Evolutionary conservation across 2,113 vertebrate species (phyloP).

Genomic region (Dromas ardeola): DNA sequence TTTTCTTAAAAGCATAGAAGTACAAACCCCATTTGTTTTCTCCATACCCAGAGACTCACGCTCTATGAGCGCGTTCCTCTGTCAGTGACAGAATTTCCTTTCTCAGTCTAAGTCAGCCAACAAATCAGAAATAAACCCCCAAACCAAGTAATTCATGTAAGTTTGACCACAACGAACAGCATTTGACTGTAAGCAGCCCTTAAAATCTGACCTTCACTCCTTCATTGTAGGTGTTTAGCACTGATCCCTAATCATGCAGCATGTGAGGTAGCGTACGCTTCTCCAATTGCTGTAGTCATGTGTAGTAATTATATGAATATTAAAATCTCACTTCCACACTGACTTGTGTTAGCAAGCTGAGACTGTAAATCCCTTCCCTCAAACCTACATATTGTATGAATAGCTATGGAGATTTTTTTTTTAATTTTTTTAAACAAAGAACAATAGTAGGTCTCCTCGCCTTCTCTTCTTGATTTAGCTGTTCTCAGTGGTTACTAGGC

Average conservation of each 20-base stretch:
- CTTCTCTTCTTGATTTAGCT: not conserved
- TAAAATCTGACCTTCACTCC: not conserved
- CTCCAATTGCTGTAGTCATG: not conserved
- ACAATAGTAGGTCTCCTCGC: not conserved
- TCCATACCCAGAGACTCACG: not conserved
- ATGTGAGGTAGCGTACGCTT: not conserved
- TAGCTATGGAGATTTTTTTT: not conserved
- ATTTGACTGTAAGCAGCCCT: not conserved
- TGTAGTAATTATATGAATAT: not conserved
- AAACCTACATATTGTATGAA: not conserved
- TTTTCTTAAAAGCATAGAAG: not conserved
- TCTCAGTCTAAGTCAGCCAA: not conserved
- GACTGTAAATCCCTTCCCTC: not conserved
- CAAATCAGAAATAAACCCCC: not conserved
- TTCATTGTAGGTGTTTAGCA: not conserved
- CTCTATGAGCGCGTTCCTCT: fast-evolving
- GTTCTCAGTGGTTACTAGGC: not conserved
- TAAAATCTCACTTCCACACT: not conserved
- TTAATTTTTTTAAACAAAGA: not conserved
- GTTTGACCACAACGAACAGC: not conserved
- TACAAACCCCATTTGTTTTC: not conserved
- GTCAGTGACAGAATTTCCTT: not conserved
- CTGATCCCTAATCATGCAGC: not conserved
- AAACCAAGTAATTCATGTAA: not conserved
- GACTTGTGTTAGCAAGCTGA: not conserved